These are phyloP conservation scores for Cossypha niveicapilla DNA, from an alignment of 2,797 vertebrate species.

Conservation along the genomic window DNA sequence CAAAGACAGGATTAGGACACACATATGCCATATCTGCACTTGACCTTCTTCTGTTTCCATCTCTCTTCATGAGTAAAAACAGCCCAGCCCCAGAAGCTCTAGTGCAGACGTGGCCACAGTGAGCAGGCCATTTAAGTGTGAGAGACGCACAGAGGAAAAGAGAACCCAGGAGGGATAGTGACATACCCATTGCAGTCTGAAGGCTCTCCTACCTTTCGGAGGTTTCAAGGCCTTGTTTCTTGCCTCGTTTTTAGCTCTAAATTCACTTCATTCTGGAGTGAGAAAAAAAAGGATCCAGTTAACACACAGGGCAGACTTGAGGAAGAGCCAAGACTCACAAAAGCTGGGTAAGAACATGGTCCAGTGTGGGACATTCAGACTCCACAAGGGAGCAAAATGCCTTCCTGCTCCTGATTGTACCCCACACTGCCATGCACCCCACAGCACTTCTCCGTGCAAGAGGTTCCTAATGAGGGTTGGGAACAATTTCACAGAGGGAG, in stretches of 20 bases:
- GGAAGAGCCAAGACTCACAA: neutral
- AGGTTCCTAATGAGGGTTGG: neutral
- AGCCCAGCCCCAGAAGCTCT: neutral
- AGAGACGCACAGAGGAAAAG: constrained; percentile 38
- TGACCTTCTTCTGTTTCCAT: neutral
- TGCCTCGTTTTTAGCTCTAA: constrained; percentile 33
- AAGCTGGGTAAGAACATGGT: neutral
- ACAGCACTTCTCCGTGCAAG: accelerated
- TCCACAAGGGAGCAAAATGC: neutral
- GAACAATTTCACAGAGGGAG: neutral
- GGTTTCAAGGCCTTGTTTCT: constrained; percentile 63
- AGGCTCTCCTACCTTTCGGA: constrained; percentile 69
- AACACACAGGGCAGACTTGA: neutral
- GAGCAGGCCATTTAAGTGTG: neutral
- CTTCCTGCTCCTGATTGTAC: neutral
- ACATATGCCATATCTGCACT: neutral
- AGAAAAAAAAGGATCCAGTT: constrained; percentile 22
- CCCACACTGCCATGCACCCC: neutral
- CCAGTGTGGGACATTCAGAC: neutral
- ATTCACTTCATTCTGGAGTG: constrained; percentile 76
- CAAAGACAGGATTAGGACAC: constrained; percentile 12
- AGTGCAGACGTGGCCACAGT: neutral
- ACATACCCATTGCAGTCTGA: constrained; percentile 71
- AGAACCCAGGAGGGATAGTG: constrained; percentile 50
- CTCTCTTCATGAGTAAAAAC: neutral